A percentile compares a stretch with the other conserved stretches of the same genome.
Conservation (phyloP, 2,113 vertebrate species). For the Dipodomys merriami region DNA sequence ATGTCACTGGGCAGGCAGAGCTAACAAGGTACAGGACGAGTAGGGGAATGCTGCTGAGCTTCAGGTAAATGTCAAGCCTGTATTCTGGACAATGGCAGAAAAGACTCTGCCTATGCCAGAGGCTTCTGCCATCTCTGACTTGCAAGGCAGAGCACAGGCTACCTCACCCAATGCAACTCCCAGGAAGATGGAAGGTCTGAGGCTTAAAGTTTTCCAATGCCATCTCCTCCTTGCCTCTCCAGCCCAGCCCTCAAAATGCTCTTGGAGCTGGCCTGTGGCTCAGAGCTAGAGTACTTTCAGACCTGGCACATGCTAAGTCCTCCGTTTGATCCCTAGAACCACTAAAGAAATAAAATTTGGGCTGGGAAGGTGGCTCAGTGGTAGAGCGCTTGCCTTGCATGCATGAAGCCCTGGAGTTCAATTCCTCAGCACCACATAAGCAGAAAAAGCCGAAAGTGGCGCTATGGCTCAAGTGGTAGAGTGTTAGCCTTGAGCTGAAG, state of each 20-base stretch:
- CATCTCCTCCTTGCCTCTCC: too few species aligned
- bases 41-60: not conserved
- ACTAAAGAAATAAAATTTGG: not conserved
- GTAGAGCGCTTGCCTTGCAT: too few species aligned
- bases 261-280: not conserved
- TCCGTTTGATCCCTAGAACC: not conserved
- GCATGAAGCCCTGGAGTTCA: too few species aligned
- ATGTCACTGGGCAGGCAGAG: not conserved
- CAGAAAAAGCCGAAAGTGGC: too few species aligned
- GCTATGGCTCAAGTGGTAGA: too few species aligned
- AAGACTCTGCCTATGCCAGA: not conserved
- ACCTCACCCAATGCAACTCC: too few species aligned
- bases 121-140: not conserved
- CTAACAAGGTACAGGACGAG: not conserved
- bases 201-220: not conserved
- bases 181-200: not conserved
- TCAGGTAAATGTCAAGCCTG: not conserved
- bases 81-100: not conserved
- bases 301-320: not conserved
- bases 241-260: not conserved
- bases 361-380: too few species aligned
- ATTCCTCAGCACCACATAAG: too few species aligned
- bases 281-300: not conserved
- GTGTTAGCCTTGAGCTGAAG: too few species aligned
- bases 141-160: too few species aligned